Conservation (phyloP, 1,140 invertebrate genomes). For the Rhagoletis pomonella region DNA sequence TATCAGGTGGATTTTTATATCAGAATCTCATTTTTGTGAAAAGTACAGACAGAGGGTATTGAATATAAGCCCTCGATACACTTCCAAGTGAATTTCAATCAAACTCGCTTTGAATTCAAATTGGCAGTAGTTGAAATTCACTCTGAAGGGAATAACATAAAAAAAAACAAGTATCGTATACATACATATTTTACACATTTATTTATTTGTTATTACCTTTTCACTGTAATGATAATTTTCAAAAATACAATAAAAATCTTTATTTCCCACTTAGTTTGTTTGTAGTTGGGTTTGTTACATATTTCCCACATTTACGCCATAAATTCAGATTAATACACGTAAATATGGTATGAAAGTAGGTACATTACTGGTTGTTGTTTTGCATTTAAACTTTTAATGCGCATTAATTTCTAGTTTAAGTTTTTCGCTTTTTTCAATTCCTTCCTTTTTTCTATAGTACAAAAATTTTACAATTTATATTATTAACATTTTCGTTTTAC, state of each 20-base stretch:
- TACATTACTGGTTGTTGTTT: constrained; percentile 36
- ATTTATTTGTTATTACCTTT: background rate
- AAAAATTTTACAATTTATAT: background rate
- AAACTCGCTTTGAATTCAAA: too few relatives aligned
- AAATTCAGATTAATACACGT: constrained; percentile 43
- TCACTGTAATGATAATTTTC: constrained; percentile 25
- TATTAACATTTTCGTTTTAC: background rate
- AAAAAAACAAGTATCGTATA: background rate
- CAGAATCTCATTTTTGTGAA: too few relatives aligned
- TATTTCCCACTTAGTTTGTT: background rate
- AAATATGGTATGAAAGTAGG: constrained; percentile 40
- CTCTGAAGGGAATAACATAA: too few relatives aligned
- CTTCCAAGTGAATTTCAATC: too few relatives aligned
- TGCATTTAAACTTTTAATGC: background rate
- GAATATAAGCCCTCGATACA: too few relatives aligned
- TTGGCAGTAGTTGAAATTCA: too few relatives aligned
- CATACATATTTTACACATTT: background rate
- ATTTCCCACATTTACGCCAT: constrained; percentile 26
- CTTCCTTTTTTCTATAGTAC: background rate
- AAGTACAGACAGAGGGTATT: too few relatives aligned
- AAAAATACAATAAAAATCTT: constrained; percentile 51
- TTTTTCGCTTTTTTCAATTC: background rate
- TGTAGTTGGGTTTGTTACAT: constrained; percentile 24
- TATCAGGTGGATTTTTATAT: too few relatives aligned
- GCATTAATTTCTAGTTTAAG: background rate